Conservation (phyloP, 2,888 invertebrate genomes). For the Temnothorax unifasciatus region DNA sequence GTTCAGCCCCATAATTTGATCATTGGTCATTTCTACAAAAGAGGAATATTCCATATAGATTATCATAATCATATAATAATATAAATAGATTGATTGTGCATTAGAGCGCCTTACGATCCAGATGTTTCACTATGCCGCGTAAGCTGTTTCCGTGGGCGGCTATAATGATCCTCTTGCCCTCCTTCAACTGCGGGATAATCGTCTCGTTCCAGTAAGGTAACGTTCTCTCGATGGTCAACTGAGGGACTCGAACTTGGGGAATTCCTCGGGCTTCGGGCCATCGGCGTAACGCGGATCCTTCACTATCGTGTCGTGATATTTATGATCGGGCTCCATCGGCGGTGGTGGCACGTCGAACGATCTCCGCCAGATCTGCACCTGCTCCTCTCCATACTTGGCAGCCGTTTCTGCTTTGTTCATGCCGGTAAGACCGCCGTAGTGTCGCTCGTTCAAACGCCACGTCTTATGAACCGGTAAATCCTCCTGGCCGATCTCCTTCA, state of each 20-base stretch:
- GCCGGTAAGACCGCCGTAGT: conserved; percentile 95
- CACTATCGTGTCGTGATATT: conserved; percentile 91
- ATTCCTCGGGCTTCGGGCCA: conserved; percentile 91
- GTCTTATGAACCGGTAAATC: conserved; percentile 90
- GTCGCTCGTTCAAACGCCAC: conserved; percentile 95
- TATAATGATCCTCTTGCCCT: conserved; percentile 92
- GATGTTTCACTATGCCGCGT: conserved; percentile 94
- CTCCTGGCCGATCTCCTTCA: conserved; percentile 90
- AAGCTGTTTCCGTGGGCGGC: conserved; percentile 96
- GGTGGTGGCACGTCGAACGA: conserved; percentile 95
- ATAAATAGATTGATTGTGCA: background rate
- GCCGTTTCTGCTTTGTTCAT: conserved; percentile 95
- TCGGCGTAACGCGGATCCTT: conserved; percentile 92
- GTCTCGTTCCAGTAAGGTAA: conserved; percentile 95
- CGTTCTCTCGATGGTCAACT: conserved; percentile 93
- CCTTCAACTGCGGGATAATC: conserved; percentile 94
- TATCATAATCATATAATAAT: background rate
- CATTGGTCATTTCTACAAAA: conserved; percentile 87
- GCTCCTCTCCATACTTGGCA: conserved; percentile 94
- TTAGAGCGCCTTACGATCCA: conserved; percentile 89
- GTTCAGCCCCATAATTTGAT: conserved; percentile 88
- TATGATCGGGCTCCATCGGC: conserved; percentile 92
- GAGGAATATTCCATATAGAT: background rate
- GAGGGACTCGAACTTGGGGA: conserved; percentile 94
- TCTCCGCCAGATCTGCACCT: conserved; percentile 95